Percentiles rank a stretch among this genome's conserved stretches.
phyloP scores from a whole-genome alignment of 2,888 invertebrate species.

The Diadegma fenestrale region DNA sequence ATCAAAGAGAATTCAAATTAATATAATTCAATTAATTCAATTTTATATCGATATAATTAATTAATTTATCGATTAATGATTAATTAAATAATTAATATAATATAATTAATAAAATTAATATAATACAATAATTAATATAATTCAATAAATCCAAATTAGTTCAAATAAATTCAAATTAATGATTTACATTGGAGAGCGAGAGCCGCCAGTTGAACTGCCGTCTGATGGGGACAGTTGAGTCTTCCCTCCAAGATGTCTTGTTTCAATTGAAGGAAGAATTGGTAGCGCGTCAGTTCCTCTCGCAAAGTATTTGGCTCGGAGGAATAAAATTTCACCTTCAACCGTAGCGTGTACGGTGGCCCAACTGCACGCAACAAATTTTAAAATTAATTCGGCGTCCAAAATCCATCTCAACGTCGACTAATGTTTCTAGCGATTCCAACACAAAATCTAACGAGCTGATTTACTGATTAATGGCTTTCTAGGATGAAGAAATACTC shows the following conservation, averaged over 20 bases:
- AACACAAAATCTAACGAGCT: conserved; percentile 20
- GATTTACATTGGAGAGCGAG: conserved; percentile 95
- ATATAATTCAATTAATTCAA: not conserved
- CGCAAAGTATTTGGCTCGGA: conserved; percentile 98
- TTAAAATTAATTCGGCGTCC: not conserved
- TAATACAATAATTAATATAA: not conserved
- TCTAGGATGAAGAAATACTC: conserved; percentile 27
- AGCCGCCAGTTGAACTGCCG: conserved; percentile 95
- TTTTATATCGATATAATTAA: too few relatives aligned
- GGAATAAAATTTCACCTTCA: conserved; percentile 99
- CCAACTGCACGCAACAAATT: conserved; percentile 89
- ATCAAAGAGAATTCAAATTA: not conserved
- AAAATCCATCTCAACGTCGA: not conserved
- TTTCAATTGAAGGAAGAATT: conserved; percentile 98
- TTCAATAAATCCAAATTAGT: not conserved
- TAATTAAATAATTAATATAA: too few relatives aligned
- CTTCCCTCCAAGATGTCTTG: conserved; percentile 97
- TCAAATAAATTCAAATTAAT: not conserved
- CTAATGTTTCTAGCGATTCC: conserved; percentile 8
- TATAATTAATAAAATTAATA: too few relatives aligned
- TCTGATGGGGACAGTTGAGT: conserved; percentile 94
- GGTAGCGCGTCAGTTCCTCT: conserved; percentile 99
- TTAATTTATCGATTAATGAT: too few relatives aligned
- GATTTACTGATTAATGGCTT: conserved; percentile 12
- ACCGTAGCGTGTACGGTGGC: conserved; percentile 97